These are phyloP conservation scores for Sinosuthora webbiana DNA, from an alignment of 2,113 vertebrate genomes.

Conservation along the genomic window DNA sequence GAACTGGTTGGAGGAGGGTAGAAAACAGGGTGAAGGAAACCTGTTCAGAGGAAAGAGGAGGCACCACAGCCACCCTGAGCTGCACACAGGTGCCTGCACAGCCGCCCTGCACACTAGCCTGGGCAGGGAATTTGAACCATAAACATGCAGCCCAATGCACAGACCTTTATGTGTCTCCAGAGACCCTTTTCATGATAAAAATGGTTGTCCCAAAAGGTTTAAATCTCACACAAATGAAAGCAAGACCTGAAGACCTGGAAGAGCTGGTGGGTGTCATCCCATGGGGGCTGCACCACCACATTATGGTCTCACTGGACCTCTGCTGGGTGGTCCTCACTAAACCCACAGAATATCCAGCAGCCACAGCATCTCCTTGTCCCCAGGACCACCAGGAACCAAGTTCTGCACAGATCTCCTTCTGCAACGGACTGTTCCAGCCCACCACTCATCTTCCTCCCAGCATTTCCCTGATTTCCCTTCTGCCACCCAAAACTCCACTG, in stretches of 20 bases:
- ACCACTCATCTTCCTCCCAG: not conserved
- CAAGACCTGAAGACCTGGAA: not conserved
- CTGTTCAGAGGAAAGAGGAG: not conserved
- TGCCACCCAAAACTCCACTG: not conserved
- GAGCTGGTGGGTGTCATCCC: not conserved
- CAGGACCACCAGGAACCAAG: not conserved
- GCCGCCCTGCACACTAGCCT: not conserved
- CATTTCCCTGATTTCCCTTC: not conserved
- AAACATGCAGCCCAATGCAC: not conserved
- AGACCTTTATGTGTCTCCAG: not conserved
- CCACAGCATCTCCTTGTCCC: not conserved
- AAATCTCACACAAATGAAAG: accelerated
- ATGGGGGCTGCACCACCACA: not conserved
- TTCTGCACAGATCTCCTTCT: not conserved
- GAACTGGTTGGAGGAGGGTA: not conserved
- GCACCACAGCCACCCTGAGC: accelerated
- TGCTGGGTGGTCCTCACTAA: not conserved
- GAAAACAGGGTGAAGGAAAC: not conserved
- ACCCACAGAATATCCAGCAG: not conserved
- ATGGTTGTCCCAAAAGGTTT: not conserved
- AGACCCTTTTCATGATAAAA: not conserved
- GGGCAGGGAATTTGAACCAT: not conserved
- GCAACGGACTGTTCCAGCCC: not conserved
- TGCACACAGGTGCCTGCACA: not conserved
- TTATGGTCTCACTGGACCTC: not conserved